These are phyloP conservation scores for Cydia splendana DNA, from an alignment of 1,140 invertebrate species.

Conservation along the genomic window DNA sequence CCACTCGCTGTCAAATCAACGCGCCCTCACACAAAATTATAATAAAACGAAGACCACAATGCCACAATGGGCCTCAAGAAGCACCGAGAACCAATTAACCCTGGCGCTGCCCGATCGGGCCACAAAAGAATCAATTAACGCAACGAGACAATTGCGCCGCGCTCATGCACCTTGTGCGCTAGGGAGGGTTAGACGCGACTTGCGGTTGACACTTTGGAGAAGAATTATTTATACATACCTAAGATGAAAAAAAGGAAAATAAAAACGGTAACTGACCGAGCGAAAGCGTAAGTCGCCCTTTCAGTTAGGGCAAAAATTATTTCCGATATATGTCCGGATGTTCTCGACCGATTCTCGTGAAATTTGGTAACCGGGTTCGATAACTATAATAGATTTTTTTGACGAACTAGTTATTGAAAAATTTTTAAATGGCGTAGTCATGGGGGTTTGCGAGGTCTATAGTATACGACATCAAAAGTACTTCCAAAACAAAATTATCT, in stretches of 20 bases:
- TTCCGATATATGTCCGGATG: too few relatives aligned
- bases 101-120: constrained; percentile 48
- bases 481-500: too few relatives aligned
- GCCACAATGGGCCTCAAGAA: neutral
- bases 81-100: constrained; percentile 26
- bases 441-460: too few relatives aligned
- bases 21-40: constrained; percentile 16
- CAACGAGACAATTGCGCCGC: constrained; percentile 58
- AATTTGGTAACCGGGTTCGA: too few relatives aligned
- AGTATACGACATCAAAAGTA: too few relatives aligned
- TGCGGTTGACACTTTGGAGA: neutral
- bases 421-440: too few relatives aligned
- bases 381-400: too few relatives aligned
- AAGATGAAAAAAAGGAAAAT: constrained; percentile 41
- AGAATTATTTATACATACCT: constrained; percentile 18
- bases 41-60: constrained; percentile 17
- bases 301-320: too few relatives aligned
- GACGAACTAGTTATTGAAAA: too few relatives aligned
- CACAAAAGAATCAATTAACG: constrained; percentile 70
- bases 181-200: constrained; percentile 15
- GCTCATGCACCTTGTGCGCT: constrained; percentile 22
- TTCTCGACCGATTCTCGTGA: too few relatives aligned
- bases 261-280: too few relatives aligned
- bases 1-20: constrained; percentile 3
- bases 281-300: too few relatives aligned